These are phyloP conservation scores for Clupea harengus DNA, from an alignment of 2,113 vertebrate species.

Conservation along the genomic window DNA sequence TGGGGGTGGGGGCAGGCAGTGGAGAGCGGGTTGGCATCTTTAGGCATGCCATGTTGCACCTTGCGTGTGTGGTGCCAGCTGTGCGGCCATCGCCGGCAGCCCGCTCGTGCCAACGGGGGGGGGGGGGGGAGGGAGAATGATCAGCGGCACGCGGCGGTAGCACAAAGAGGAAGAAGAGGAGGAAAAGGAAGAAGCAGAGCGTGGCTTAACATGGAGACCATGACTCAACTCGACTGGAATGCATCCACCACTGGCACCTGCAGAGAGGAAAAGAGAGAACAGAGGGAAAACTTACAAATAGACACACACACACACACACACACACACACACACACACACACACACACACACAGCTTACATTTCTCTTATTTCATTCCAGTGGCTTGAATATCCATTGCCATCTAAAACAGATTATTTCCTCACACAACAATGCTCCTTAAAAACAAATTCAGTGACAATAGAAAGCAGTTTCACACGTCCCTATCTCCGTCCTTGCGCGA, in stretches of 20 bases:
- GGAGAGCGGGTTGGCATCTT: slow-evolving; percentile 70
- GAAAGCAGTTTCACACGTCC: background rate
- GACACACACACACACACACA: background rate
- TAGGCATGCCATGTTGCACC: slow-evolving; percentile 72
- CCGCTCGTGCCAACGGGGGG: slow-evolving; percentile 43
- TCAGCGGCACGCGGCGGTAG: background rate
- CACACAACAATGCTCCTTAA: background rate
- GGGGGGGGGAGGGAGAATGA: slow-evolving; percentile 27
- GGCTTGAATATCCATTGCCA: background rate
- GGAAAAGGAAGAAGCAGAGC: background rate
- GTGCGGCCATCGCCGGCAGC: slow-evolving; percentile 66
- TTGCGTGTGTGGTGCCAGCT: slow-evolving; percentile 56
- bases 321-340: background rate
- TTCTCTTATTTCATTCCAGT: background rate
- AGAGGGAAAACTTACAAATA: background rate
- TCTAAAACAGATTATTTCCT: background rate
- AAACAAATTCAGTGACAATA: background rate
- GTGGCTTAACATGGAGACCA: background rate
- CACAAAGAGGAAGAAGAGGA: slow-evolving; percentile 28
- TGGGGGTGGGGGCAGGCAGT: slow-evolving; percentile 48
- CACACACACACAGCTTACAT: background rate
- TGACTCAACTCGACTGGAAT: background rate
- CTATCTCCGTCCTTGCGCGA: background rate
- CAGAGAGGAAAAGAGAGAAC: background rate
- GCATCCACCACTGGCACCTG: background rate